phyloP scores from a whole-genome alignment of 1,140 invertebrate genomes.

The Myzus persicae region DNA sequence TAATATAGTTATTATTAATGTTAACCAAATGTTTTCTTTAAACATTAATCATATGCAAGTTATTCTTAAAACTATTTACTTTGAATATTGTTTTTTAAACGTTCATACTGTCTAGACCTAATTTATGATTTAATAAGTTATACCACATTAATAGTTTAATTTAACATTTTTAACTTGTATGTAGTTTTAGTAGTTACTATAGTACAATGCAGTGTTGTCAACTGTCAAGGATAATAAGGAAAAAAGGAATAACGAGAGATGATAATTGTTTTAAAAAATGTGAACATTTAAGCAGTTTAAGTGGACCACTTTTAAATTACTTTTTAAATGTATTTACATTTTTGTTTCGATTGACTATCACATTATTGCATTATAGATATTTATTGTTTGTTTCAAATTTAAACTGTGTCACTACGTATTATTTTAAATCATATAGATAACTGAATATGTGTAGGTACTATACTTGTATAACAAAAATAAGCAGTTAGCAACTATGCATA shows the following conservation, averaged over 20 bases:
- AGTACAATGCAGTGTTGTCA: neutral
- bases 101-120: neutral
- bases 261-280: neutral
- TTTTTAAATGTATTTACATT: neutral
- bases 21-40: too few species aligned
- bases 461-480: neutral
- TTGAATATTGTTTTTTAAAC: neutral
- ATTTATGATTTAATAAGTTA: too few species aligned
- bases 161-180: neutral
- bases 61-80: neutral
- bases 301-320: neutral
- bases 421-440: too few species aligned
- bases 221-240: neutral
- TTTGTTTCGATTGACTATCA: too few species aligned
- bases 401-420: too few species aligned
- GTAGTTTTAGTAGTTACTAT: neutral
- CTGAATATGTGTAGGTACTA: too few species aligned
- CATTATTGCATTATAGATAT: too few species aligned
- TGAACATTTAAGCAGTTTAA: too few species aligned
- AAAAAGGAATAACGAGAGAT: neutral
- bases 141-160: neutral
- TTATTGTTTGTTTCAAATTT: too few species aligned
- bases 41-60: neutral
- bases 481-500: neutral
- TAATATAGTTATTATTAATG: too few species aligned